Evolutionary conservation across 2,888 invertebrate species (phyloP), one percentile per base, ranked within the genome.

Genomic region (Gastracanthus pulcherrimus): DNA sequence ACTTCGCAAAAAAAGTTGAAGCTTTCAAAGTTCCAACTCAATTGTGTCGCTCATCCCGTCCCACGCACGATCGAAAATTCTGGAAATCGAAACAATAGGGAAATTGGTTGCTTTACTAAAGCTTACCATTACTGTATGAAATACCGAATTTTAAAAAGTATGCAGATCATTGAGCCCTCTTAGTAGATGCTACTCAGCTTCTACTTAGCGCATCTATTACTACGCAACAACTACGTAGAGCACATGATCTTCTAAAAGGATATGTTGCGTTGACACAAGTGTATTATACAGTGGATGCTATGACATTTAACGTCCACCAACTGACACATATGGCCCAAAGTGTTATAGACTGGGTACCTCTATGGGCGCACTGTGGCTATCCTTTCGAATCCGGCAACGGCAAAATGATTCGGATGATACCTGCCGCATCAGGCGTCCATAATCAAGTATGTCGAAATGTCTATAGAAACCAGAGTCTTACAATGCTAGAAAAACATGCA

Each of bases 31-130:
- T 77, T 16, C 74, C 81, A 13, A 36, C 29, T 13, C 64, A 80
- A 45, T n/a, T 81, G 19, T 58, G 75, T 11, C 45, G 83, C n/a
- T 69, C 76, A 11, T 60, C 81, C 2, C 45, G 84, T 55, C 3
- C 69, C 11, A 38, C 83, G 5, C 41, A 38, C n/a, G 77, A 82
- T 23, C 41, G 75, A 7, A 60, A 41, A 19, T 62, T 66, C 76
- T 74, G 74, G 74, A 74, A 70, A 36, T n/a, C 34, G 1, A 11
- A 34, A 0, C 55, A 70, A 9, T 55, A 34, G 34, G 70, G 55
- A 23, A 70, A 70, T 16, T 51, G 70, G 70, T 2, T 70, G 13
- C 13, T 69, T 6, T 69, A 31, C 7, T 62, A 74, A 26, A 41
- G 62, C 7, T n/a, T n/a, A 13, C 62, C 45, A 41, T 4, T 62